Base-by-base conservation (phyloP, 2,113 vertebrate species). In the Chionodraco myersi region DNA sequence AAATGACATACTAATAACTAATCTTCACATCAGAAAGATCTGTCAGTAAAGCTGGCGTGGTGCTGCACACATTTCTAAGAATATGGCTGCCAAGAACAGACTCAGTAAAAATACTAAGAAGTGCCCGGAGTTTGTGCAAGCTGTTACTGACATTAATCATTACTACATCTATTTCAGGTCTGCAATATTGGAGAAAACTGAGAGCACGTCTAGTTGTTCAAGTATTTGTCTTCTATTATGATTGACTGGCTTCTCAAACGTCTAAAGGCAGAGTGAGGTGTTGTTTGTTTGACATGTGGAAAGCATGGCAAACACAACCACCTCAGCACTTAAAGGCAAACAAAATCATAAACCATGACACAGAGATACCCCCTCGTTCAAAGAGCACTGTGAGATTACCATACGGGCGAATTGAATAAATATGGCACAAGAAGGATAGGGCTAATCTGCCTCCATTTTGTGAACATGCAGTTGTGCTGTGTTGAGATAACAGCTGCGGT, bases 1-100 rank as follows among this genome's bases (percentile, higher is more conserved):
- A 87, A 87, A 91, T 85, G 70, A 72, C 72, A 80, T 45, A 77
- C 72, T 85, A 82, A 87, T 88, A 83, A 73, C 72, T 14, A 13
- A 68, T 69, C 52, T 54, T 69, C 77, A 78, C 69, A 72, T 87
- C 83, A 85, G 65, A 60, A 56, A 58, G 53, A 34, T 47, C 70
- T 49, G 66, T 73, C 72, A 65, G 64, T 18, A 10, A 54, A 65
- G 23, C 69, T 76, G 58, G 45, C 56, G 6, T 4, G 23, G 62
- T 52, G 74, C 66, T 57, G 45, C 23, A 56, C 34, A 65, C 15
- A 41, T 70, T 67, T 83, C 23, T 59, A 66, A 84, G 60, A 34
- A 12, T n/a, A 30, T 34, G 14, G 44, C 49, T 53, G 61, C 47
- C 12, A 70, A 63, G 60, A 14, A 26, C 8, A 21, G 44, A 48